These are phyloP conservation scores for Ennomos erosarius DNA, from an alignment of 2,888 invertebrate species.

Conservation along the genomic window DNA sequence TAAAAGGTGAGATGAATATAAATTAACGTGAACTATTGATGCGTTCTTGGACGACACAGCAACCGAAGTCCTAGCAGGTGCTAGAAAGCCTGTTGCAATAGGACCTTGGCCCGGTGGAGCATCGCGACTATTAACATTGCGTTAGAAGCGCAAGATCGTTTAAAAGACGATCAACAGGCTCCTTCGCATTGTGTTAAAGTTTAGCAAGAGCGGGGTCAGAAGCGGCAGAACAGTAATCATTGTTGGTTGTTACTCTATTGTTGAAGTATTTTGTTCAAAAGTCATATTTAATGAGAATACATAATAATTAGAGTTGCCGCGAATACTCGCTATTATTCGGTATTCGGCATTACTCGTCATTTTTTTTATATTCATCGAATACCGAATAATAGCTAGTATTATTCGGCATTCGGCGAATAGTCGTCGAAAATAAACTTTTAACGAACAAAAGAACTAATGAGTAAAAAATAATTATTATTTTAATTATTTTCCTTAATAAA, in stretches of 20 bases:
- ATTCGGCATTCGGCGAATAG: no score
- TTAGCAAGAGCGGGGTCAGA: slow-evolving; percentile 74
- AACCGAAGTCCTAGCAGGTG: slow-evolving; percentile 69
- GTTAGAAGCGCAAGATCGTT: slow-evolving; percentile 76
- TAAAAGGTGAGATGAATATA: slow-evolving; percentile 75
- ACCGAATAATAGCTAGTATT: no score
- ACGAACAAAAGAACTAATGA: no score
- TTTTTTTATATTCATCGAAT: no score
- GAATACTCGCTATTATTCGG: no score
- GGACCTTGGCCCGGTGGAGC: slow-evolving; percentile 76
- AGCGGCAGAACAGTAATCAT: slow-evolving; percentile 59
- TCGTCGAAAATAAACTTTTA: no score
- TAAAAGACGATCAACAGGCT: slow-evolving; percentile 82
- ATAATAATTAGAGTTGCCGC: slow-evolving; percentile 26
- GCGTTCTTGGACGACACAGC: slow-evolving; percentile 45
- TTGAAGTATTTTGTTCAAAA: slow-evolving; percentile 68
- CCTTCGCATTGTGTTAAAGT: slow-evolving; percentile 73
- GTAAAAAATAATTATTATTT: no score
- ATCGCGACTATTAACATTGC: slow-evolving; percentile 71
- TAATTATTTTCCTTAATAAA: no score
- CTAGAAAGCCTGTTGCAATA: slow-evolving; percentile 80
- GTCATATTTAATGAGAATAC: slow-evolving; percentile 71
- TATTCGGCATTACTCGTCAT: no score
- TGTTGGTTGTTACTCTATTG: slow-evolving; percentile 64
- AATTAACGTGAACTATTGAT: slow-evolving; percentile 59